phyloP scores from a whole-genome alignment of 2,888 invertebrate species.

The Coelinius sp. region DNA sequence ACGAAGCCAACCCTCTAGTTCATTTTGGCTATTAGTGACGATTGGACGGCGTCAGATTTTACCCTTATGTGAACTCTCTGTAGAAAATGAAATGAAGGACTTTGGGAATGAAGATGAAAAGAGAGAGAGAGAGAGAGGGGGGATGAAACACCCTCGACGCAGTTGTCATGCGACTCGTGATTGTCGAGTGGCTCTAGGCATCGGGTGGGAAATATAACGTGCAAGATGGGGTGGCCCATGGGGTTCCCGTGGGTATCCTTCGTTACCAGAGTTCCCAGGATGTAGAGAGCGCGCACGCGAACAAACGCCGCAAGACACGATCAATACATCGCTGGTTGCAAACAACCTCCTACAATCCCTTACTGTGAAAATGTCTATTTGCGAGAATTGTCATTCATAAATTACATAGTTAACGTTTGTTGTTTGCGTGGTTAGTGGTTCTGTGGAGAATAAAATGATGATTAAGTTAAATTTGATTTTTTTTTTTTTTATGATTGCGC shows the following conservation, averaged over 20 bases:
- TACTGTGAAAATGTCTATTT: not conserved
- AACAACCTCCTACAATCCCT: constrained; percentile 1
- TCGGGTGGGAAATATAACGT: constrained; percentile 1
- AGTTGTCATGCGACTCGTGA: constrained; percentile 29
- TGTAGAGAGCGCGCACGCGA: constrained; percentile 28
- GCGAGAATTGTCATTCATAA: not conserved
- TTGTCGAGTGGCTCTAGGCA: constrained; percentile 16
- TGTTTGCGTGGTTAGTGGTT: no score
- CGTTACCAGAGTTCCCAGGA: constrained; percentile 65
- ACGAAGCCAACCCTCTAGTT: not conserved
- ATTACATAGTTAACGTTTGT: not conserved
- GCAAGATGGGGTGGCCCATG: not conserved
- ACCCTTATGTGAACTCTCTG: constrained; percentile 11
- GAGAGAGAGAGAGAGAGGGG: not conserved
- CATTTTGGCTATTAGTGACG: not conserved
- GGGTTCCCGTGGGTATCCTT: constrained; percentile 66
- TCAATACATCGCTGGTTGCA: not conserved
- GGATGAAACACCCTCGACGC: not conserved
- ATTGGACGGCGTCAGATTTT: constrained; percentile 24
- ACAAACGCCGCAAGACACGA: constrained; percentile 27
- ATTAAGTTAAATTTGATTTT: no score
- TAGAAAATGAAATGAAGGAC: constrained; percentile 2
- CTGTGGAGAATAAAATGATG: not conserved
- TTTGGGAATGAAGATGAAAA: constrained; percentile 8
- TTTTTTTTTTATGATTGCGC: no score